Percentiles rank a stretch among this genome's conserved stretches.
Evolutionary conservation across 2,113 vertebrate species (phyloP).

Genomic region (Butorides virescens): DNA sequence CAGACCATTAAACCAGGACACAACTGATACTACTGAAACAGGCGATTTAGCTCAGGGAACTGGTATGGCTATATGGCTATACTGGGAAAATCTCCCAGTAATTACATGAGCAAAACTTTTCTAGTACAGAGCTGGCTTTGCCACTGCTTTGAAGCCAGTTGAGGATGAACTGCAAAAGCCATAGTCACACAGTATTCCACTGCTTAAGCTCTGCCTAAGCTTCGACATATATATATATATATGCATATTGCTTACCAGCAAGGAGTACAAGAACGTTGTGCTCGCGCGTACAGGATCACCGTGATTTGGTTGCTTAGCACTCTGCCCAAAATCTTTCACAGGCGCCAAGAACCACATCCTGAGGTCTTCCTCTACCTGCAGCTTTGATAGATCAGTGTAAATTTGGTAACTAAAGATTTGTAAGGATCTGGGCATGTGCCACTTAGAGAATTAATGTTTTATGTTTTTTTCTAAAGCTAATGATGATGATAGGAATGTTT

Average conservation of each 20-base stretch:
- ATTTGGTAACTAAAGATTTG: not conserved
- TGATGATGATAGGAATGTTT: not conserved
- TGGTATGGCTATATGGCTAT: not conserved
- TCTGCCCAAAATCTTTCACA: not conserved
- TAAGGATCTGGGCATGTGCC: not conserved
- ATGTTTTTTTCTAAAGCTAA: not conserved
- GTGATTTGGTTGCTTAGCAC: not conserved
- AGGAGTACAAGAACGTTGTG: accelerated
- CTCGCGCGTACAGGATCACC: accelerated
- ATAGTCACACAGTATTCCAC: no score
- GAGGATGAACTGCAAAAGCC: not conserved
- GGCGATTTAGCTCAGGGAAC: not conserved
- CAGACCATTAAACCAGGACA: not conserved
- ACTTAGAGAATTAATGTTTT: not conserved
- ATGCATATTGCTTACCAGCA: accelerated
- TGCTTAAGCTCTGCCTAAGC: not conserved
- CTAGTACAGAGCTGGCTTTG: not conserved
- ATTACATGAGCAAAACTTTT: not conserved
- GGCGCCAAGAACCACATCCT: not conserved
- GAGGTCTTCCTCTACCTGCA: not conserved
- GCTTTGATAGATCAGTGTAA: not conserved
- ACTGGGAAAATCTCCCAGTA: not conserved
- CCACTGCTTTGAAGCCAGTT: not conserved
- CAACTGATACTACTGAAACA: not conserved
- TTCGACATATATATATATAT: accelerated